These are phyloP conservation scores for Babyrousa celebensis DNA, from an alignment of 2,797 vertebrate genomes.

Conservation along the genomic window DNA sequence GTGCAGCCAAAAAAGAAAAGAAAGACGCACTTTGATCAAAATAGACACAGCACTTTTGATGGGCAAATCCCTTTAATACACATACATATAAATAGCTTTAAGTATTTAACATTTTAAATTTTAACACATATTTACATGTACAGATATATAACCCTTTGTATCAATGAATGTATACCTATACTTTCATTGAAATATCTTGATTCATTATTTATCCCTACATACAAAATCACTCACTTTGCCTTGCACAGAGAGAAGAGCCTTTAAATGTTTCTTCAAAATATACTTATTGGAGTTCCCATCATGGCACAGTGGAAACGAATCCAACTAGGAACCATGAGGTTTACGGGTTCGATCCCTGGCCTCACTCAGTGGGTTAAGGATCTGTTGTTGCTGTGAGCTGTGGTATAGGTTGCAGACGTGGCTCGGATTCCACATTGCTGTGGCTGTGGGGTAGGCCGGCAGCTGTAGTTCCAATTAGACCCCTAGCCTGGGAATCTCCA, in stretches of 20 bases:
- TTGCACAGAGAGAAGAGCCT: neutral
- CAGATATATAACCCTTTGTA: neutral
- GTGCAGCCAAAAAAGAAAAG: too few species aligned
- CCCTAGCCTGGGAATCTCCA: too few species aligned
- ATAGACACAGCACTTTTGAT: neutral
- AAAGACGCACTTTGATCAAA: too few species aligned
- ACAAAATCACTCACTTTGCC: neutral
- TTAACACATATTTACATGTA: neutral
- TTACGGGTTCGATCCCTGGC: too few species aligned
- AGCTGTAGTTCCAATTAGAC: too few species aligned
- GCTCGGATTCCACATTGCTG: too few species aligned
- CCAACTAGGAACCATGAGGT: too few species aligned
- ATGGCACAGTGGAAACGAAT: too few species aligned
- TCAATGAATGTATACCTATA: neutral
- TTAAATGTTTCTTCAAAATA: slow-evolving; percentile 6
- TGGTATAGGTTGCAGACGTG: too few species aligned
- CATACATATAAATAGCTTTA: neutral
- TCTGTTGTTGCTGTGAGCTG: too few species aligned
- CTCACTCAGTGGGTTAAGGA: too few species aligned
- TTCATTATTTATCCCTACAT: neutral
- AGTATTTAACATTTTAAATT: slow-evolving; percentile 5
- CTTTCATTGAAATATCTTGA: slow-evolving; percentile 15
- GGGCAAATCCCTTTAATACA: neutral
- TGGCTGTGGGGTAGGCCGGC: too few species aligned
- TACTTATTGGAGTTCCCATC: neutral